Evolutionary conservation across 2,113 vertebrate species (phyloP), one percentile per base, ranked within the genome.

Genomic region (Neolamprologus devosi): DNA sequence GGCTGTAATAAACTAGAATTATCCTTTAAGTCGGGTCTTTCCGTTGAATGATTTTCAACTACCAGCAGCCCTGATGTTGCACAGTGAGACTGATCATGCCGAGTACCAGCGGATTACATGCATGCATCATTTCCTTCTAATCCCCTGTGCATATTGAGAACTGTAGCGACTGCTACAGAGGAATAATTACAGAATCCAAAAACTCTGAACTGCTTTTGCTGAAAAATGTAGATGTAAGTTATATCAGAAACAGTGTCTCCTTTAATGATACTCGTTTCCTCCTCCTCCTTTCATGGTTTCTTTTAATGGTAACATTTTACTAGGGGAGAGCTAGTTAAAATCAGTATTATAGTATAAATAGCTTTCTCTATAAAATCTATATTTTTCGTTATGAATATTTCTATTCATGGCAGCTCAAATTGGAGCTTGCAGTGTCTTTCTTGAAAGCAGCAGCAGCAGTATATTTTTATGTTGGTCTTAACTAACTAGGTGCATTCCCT

Each of bases 401-500:
- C 60, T 88, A 92, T 94, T 95, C 88, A 95, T 91, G 40, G 73
- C 8, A 55, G 78, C 90, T 88, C 85, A 93, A 94, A 95, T 93
- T 94, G 90, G 90, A 90, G 58, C 86, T 85, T 81, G 87, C 37
- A 7, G 54, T 42, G 13, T 47, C 83, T 89, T 73, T 88, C 91
- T 94, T 90, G 85, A 93, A 93, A 93, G 85, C 68, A 80, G 81
- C 3, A 75, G 42, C 7, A 81, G 87, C 85, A 82, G 80, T 83
- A 30, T 55, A 89, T 90, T 83, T 92, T 83, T 70, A 84, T 83
- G 87, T 81, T 91, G 89, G 85, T 94, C 93, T 93, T 92, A 91
- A 92, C 90, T 89, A 95, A 94, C 92, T 87, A 90, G 91, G 89
- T 94, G 91, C 89, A 88, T 92, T 94, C 88, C 90, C 89, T 65